These are phyloP conservation scores for Beaufortia kweichowensis DNA, from an alignment of 2,113 vertebrate genomes.

Conservation along the genomic window DNA sequence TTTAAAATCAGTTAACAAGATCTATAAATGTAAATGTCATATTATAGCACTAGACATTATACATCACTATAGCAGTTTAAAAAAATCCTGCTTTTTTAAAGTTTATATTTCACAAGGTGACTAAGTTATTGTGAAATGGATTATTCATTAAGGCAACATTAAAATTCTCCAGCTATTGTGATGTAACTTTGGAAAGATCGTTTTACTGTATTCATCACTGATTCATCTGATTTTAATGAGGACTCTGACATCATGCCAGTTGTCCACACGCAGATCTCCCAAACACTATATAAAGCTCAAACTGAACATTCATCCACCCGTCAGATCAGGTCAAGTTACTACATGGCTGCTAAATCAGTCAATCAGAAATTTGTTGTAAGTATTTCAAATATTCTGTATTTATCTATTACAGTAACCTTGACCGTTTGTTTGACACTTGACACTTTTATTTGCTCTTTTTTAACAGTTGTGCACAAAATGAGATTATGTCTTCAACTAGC, in stretches of 20 bases:
- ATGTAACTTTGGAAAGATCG: too few relatives aligned
- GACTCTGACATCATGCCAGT: background rate
- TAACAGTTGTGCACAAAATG: background rate
- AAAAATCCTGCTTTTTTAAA: too few relatives aligned
- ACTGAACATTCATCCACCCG: background rate
- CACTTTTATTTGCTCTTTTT: background rate
- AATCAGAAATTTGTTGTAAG: background rate
- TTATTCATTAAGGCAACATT: too few relatives aligned
- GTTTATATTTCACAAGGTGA: too few relatives aligned
- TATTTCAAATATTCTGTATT: background rate
- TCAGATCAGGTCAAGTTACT: background rate
- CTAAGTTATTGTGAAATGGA: too few relatives aligned
- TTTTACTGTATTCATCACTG: too few relatives aligned
- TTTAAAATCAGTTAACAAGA: too few relatives aligned
- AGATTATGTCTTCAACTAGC: slow-evolving; percentile 53
- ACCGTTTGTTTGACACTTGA: background rate
- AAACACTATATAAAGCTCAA: background rate
- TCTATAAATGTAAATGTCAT: too few relatives aligned
- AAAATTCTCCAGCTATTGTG: too few relatives aligned
- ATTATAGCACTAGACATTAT: too few relatives aligned
- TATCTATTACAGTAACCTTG: background rate
- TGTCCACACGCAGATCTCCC: background rate
- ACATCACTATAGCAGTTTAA: too few relatives aligned
- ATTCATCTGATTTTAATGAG: too few relatives aligned
- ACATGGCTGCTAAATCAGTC: background rate